Conservation (phyloP, 2,888 invertebrate species). For the Adineta ricciae region DNA sequence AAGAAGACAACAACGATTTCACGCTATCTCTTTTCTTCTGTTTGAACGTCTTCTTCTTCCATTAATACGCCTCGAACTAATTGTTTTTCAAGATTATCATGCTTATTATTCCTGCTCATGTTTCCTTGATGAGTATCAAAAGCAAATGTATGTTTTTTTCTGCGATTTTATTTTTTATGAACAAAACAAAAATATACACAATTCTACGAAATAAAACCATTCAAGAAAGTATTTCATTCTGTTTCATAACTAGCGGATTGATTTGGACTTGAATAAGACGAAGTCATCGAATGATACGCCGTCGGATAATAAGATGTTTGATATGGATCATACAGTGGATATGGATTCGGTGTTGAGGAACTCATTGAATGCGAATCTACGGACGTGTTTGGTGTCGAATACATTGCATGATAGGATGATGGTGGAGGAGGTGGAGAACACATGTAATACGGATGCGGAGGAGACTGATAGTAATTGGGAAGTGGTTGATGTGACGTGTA, state of each 20-base stretch:
- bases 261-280: neutral
- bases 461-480: neutral
- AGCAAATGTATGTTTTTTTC: no score
- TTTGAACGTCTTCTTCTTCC: neutral
- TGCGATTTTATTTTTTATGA: neutral
- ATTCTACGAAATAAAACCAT: neutral
- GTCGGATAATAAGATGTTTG: neutral
- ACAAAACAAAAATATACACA: neutral
- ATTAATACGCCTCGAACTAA: neutral
- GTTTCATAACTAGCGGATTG: neutral
- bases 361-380: neutral
- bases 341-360: neutral
- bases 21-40: neutral
- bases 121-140: neutral
- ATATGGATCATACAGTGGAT: neutral
- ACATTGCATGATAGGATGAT: neutral
- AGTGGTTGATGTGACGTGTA: neutral
- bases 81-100: neutral
- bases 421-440: neutral
- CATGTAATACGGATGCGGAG: neutral
- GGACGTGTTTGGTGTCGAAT: neutral
- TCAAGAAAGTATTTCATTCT: neutral
- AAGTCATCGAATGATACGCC: neutral
- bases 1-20: neutral
- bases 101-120: neutral